Conservation (phyloP, 1,140 invertebrate species). For the Sycophaga agraensis region DNA sequence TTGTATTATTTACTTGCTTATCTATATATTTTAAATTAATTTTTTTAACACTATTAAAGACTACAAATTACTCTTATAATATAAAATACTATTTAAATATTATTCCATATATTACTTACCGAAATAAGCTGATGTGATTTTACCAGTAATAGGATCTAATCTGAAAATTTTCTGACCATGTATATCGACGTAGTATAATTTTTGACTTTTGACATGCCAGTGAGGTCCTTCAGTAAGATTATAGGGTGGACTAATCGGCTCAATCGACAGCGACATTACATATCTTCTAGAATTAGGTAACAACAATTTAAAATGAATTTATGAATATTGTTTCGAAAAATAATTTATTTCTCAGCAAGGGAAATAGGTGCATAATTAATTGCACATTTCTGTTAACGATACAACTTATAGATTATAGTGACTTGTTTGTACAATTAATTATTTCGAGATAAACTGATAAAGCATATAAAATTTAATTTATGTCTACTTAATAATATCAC, state of each 20-base stretch:
- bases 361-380: too few relatives aligned
- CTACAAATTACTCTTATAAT: background rate
- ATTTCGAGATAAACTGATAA: too few relatives aligned
- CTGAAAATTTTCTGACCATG: slow-evolving; percentile 60
- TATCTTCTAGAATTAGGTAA: too few relatives aligned
- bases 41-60: background rate
- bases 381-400: too few relatives aligned
- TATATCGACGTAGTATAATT: slow-evolving; percentile 71
- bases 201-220: slow-evolving; percentile 66
- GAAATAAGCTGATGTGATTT: slow-evolving; percentile 53
- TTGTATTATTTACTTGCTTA: background rate
- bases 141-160: slow-evolving; percentile 60
- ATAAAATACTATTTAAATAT: background rate
- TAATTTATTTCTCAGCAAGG: too few relatives aligned
- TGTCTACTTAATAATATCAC: too few relatives aligned
- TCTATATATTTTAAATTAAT: background rate
- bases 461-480: too few relatives aligned
- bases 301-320: too few relatives aligned
- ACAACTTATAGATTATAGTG: too few relatives aligned
- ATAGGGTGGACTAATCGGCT: slow-evolving; percentile 36
- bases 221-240: slow-evolving; percentile 66
- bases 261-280: too few relatives aligned
- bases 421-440: too few relatives aligned
- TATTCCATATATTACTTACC: slow-evolving; percentile 42
- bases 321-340: too few relatives aligned